phyloP scores from a whole-genome alignment of 2,888 invertebrate species.

The Eristalinus aeneus region DNA sequence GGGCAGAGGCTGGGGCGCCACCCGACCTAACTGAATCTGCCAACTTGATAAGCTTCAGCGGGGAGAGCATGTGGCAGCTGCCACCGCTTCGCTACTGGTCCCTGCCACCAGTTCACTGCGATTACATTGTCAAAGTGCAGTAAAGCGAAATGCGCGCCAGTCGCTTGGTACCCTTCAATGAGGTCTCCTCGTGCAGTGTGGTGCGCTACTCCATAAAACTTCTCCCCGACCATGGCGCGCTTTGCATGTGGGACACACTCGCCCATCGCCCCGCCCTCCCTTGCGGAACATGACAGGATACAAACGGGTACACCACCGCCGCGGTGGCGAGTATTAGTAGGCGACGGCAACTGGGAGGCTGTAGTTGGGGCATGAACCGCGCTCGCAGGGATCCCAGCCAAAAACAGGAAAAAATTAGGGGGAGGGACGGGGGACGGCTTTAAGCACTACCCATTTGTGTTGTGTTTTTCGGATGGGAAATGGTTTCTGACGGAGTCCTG shows the following conservation, averaged over 20 bases:
- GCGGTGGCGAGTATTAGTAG: conserved; percentile 38
- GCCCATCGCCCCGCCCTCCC: background rate
- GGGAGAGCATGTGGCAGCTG: conserved; percentile 44
- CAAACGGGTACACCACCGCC: conserved; percentile 47
- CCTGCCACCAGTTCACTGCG: conserved; percentile 31
- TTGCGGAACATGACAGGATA: conserved; percentile 52
- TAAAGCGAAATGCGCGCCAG: conserved; percentile 46
- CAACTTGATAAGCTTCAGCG: conserved; percentile 57
- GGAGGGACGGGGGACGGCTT: background rate
- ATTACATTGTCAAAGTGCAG: conserved; percentile 66
- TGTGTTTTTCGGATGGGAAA: conserved; percentile 40
- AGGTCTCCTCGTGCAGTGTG: conserved; percentile 17
- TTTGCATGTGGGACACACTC: conserved; percentile 1
- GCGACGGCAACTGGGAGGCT: conserved; percentile 31
- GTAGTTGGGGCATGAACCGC: conserved; percentile 14
- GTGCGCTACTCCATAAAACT: conserved; percentile 22
- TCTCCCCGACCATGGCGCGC: conserved; percentile 12
- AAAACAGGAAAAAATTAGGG: background rate
- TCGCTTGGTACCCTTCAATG: background rate
- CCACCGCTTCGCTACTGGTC: conserved; percentile 23
- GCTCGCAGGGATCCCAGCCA: conserved; percentile 1
- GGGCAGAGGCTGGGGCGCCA: background rate
- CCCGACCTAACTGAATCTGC: conserved; percentile 46
- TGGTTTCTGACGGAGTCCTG: conserved; percentile 36
- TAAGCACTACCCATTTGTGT: conserved; percentile 48